A percentile compares a stretch with the other conserved stretches of the same genome.
Evolutionary conservation across 2,888 invertebrate species (phyloP).

Genomic region (Mythimna pallens): DNA sequence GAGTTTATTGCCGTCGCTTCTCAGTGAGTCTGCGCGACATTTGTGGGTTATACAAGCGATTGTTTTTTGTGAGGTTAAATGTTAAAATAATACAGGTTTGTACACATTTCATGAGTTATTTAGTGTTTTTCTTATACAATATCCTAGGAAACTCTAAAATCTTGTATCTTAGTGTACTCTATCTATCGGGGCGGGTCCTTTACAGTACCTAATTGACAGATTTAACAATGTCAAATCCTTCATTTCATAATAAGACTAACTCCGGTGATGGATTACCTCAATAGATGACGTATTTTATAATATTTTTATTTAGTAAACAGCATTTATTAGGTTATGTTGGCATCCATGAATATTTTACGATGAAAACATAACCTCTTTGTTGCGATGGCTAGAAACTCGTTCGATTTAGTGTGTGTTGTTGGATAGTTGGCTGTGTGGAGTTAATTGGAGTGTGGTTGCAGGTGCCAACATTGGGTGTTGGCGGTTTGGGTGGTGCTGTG

Average conservation of each 20-base stretch:
- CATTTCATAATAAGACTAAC: conserved; percentile 11
- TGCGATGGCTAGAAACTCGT: conserved; percentile 42
- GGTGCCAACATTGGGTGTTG: conserved; percentile 93
- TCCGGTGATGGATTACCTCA: conserved; percentile 3
- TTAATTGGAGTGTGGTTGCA: conserved; percentile 65
- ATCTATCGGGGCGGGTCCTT: conserved; percentile 35
- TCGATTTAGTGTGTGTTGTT: conserved; percentile 14
- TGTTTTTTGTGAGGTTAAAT: conserved; percentile 21
- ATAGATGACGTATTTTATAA: conserved; percentile 15
- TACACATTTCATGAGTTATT: neutral
- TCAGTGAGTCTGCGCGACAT: conserved; percentile 45
- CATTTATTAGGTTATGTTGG: conserved; percentile 34
- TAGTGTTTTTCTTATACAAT: neutral
- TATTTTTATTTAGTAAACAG: conserved; percentile 8
- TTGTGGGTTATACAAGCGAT: conserved; percentile 28
- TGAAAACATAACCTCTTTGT: conserved; percentile 41
- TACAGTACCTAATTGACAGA: conserved; percentile 31
- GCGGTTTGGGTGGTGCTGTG: conserved; percentile 94
- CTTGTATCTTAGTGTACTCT: neutral
- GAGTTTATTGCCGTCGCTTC: conserved; percentile 49
- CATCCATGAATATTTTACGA: conserved; percentile 41
- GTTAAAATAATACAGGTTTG: conserved; percentile 39
- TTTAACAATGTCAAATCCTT: conserved; percentile 17
- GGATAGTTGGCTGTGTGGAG: neutral
- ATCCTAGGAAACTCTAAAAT: neutral